These are phyloP conservation scores for Listronotus oregonensis DNA, from an alignment of 1,140 invertebrate genomes.

Conservation along the genomic window DNA sequence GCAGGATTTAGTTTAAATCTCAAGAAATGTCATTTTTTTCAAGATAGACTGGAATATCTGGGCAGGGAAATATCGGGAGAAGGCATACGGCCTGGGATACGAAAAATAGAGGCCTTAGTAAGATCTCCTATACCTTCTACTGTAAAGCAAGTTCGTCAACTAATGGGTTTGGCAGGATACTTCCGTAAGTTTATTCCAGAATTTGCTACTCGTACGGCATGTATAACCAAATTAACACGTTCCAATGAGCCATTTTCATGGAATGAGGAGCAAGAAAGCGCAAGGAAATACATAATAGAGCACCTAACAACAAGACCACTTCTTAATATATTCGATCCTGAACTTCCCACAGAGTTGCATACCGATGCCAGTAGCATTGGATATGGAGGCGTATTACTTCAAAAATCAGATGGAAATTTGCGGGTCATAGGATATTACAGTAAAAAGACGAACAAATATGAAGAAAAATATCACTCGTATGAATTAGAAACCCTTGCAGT, in stretches of 20 bases:
- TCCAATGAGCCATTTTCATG: constrained; percentile 13
- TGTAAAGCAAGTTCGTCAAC: neutral
- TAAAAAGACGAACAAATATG: constrained; percentile 18
- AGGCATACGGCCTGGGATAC: constrained; percentile 8
- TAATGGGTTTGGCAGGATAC: neutral
- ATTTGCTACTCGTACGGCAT: constrained; percentile 6
- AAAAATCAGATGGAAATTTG: constrained; percentile 36
- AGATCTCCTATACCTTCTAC: neutral
- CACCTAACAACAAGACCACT: constrained; percentile 10
- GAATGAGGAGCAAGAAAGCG: constrained; percentile 14
- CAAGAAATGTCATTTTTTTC: neutral
- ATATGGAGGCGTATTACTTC: constrained; percentile 49
- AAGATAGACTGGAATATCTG: constrained; percentile 1
- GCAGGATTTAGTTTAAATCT: neutral
- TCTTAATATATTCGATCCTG: constrained; percentile 8
- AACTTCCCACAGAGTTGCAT: constrained; percentile 44
- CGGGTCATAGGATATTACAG: constrained; percentile 33
- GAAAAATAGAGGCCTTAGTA: neutral
- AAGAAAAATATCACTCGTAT: constrained; percentile 21
- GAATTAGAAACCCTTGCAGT: constrained; percentile 40
- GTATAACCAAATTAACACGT: constrained; percentile 3
- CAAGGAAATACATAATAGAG: constrained; percentile 40
- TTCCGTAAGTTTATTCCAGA: neutral
- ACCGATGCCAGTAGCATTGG: constrained; percentile 48
- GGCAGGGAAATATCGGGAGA: constrained; percentile 22